Evolutionary conservation across 2,797 vertebrate genomes (phyloP).

Genomic region (Thamnophis elegans): DNA sequence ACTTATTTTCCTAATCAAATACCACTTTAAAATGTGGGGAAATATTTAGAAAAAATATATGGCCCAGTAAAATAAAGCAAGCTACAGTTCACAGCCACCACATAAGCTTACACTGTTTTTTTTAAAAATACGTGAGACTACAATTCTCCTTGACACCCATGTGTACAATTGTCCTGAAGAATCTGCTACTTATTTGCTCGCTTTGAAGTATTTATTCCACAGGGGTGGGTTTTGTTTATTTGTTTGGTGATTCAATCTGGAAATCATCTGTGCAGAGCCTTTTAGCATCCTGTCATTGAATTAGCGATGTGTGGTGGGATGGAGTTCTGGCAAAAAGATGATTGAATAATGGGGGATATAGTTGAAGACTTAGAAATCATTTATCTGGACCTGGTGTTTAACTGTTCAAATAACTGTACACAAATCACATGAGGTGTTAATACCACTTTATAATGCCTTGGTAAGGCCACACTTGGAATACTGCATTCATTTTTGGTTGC

Average conservation of each 20-base stretch:
- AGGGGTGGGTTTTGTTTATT: not conserved
- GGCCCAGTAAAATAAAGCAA: constrained; percentile 24
- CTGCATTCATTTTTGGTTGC: too few relatives aligned
- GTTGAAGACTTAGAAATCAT: not conserved
- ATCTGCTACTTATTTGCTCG: not conserved
- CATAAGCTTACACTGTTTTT: not conserved
- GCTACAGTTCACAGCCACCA: accelerated
- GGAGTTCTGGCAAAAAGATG: not conserved
- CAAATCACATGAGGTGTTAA: too few relatives aligned
- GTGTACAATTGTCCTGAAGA: not conserved
- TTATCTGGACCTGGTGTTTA: not conserved
- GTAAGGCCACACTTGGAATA: too few relatives aligned
- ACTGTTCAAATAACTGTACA: not conserved
- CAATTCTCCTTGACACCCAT: not conserved
- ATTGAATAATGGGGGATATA: not conserved
- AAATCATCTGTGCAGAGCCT: not conserved
- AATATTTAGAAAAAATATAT: constrained; percentile 34
- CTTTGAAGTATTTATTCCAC: not conserved
- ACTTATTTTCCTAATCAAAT: constrained; percentile 64
- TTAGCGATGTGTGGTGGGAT: not conserved
- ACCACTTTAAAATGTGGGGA: constrained; percentile 60
- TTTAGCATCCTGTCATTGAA: not conserved
- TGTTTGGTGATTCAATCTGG: not conserved
- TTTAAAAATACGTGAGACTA: not conserved
- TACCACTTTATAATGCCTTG: too few relatives aligned